Conservation (phyloP, 2,113 vertebrate species). For the Tyto alba region DNA sequence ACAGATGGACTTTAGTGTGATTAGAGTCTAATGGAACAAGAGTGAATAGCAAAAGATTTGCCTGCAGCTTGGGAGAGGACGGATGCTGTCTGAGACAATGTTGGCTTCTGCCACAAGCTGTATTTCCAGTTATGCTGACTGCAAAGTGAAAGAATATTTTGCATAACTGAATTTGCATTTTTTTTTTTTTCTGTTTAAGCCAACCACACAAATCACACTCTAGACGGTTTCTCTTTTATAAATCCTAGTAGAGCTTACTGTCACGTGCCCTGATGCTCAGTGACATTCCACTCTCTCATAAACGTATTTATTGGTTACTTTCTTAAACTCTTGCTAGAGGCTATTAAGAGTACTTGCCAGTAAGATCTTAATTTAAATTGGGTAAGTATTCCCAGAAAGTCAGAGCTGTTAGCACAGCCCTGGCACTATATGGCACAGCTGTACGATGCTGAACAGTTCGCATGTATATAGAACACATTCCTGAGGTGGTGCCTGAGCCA, state of each 20-base stretch:
- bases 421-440: not conserved
- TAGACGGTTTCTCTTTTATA: not conserved
- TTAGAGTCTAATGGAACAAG: not conserved
- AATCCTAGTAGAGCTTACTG: not conserved
- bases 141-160: constrained; percentile 1
- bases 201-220: not conserved
- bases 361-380: not conserved
- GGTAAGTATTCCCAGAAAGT: not conserved
- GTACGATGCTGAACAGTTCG: not conserved
- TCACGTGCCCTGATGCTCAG: not conserved
- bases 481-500: not conserved
- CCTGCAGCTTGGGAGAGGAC: not conserved
- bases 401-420: not conserved
- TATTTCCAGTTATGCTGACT: not conserved
- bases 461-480: not conserved
- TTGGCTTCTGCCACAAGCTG: not conserved
- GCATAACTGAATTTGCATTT: not conserved
- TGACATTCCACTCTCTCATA: not conserved
- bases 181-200: not conserved
- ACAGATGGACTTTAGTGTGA: not conserved
- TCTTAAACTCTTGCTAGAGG: not conserved
- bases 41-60: not conserved
- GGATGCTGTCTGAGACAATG: not conserved
- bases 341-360: not conserved
- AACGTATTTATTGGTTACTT: not conserved